Conservation (phyloP, 2,113 vertebrate genomes). For the Cephalopholis sonnerati region DNA sequence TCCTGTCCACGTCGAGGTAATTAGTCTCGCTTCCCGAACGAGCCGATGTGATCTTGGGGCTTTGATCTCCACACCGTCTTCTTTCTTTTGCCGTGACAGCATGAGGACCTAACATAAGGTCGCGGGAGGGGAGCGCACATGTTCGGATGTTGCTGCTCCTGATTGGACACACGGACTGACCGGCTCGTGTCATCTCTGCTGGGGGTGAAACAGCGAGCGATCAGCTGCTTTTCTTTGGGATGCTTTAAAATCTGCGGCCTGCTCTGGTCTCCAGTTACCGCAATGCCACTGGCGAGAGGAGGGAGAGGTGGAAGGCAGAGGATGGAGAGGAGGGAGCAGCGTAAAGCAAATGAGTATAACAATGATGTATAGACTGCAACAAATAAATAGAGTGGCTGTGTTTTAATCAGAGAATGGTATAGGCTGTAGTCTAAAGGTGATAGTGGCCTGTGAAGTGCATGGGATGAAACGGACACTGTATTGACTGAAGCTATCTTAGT, state of each 20-base stretch:
- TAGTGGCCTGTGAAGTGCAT: constrained; percentile 24
- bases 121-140: constrained; percentile 40
- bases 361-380: constrained; percentile 25
- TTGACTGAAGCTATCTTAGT: constrained; percentile 21
- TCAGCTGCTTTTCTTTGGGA: constrained; percentile 63
- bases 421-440: constrained; percentile 7
- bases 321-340: constrained; percentile 46
- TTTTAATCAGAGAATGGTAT: constrained; percentile 18
- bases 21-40: constrained; percentile 40
- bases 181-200: constrained; percentile 44
- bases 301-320: constrained; percentile 56
- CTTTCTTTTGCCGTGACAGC: constrained; percentile 27
- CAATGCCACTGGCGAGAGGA: constrained; percentile 77
- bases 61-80: constrained; percentile 16
- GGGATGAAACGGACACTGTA: constrained; percentile 34
- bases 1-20: constrained; percentile 41
- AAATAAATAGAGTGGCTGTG: background rate
- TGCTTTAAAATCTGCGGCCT: constrained; percentile 73
- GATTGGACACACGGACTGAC: constrained; percentile 39
- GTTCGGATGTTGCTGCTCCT: constrained; percentile 44
- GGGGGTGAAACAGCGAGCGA: constrained; percentile 41
- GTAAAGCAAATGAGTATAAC: constrained; percentile 10
- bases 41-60: constrained; percentile 42
- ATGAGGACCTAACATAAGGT: constrained; percentile 53
- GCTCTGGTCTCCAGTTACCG: constrained; percentile 75